These are phyloP conservation scores for Capitulum mitella DNA, from an alignment of 2,888 invertebrate species.

Conservation along the genomic window DNA sequence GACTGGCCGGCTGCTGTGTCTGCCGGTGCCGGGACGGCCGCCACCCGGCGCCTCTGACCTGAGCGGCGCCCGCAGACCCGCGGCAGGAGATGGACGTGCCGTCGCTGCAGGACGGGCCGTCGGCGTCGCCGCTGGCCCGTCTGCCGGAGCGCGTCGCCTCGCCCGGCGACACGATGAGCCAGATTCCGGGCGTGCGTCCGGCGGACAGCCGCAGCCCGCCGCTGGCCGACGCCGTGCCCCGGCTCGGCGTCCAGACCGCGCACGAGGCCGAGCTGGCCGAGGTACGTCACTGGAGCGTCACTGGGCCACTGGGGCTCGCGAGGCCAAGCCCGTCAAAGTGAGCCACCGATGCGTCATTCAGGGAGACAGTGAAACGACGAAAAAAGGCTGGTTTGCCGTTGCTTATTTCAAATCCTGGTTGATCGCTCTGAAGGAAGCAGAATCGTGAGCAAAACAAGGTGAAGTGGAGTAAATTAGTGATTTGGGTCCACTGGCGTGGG, in stretches of 20 bases:
- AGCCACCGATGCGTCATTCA: too few species aligned
- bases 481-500: too few species aligned
- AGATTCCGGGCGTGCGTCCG: constrained; percentile 84
- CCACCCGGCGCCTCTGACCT: not conserved
- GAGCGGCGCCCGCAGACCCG: constrained; percentile 33
- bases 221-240: constrained; percentile 73
- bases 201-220: constrained; percentile 71
- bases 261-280: constrained; percentile 79
- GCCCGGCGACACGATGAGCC: constrained; percentile 58
- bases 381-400: too few species aligned
- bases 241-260: constrained; percentile 85
- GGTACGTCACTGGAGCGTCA: too few species aligned
- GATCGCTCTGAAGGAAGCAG: too few species aligned
- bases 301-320: too few species aligned
- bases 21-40: not conserved
- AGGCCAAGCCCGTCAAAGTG: too few species aligned
- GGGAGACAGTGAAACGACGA: too few species aligned
- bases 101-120: constrained; percentile 28
- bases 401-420: too few species aligned
- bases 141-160: not conserved
- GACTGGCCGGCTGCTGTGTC: too few species aligned
- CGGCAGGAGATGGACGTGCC: constrained; percentile 36
- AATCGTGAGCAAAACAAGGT: too few species aligned
- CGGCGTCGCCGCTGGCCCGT: not conserved
- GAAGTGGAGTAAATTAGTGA: too few species aligned